phyloP scores from a whole-genome alignment of 2,888 invertebrate species.

The Scrobipalpa costella region DNA sequence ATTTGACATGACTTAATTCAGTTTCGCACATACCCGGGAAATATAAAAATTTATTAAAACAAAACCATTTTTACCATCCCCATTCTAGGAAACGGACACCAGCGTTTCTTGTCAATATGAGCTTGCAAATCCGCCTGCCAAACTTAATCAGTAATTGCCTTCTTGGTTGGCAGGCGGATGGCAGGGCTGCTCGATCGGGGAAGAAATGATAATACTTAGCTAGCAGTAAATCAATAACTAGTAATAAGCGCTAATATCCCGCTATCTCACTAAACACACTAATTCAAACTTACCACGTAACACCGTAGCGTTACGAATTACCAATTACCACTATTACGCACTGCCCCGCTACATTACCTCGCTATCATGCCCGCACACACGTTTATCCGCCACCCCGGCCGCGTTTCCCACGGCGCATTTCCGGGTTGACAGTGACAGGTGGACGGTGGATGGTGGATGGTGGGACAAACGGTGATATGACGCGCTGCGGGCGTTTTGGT shows the following conservation, averaged over 20 bases:
- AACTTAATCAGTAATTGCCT: too few species aligned
- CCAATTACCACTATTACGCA: constrained; percentile 12
- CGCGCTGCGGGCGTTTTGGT: constrained; percentile 4
- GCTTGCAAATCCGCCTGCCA: too few species aligned
- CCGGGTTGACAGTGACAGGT: constrained; percentile 17
- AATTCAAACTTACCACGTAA: constrained; percentile 2
- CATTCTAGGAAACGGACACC: too few species aligned
- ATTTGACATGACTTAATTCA: too few species aligned
- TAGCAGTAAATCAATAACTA: not conserved
- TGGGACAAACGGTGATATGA: not conserved
- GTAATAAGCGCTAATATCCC: not conserved
- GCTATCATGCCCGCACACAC: constrained; percentile 13
- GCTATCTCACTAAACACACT: not conserved
- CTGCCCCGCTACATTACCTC: too few species aligned
- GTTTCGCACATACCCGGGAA: too few species aligned
- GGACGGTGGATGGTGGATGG: not conserved
- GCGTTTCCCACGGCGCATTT: constrained; percentile 6
- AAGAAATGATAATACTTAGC: too few species aligned
- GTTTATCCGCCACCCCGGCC: not conserved
- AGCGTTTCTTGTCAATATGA: too few species aligned
- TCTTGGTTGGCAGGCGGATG: too few species aligned
- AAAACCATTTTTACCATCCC: too few species aligned
- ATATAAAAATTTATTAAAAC: too few species aligned
- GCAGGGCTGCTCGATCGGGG: too few species aligned
- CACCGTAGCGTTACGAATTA: constrained; percentile 8